Base-by-base conservation (phyloP, 2,113 vertebrate species). In the Brachyistius frenatus region DNA sequence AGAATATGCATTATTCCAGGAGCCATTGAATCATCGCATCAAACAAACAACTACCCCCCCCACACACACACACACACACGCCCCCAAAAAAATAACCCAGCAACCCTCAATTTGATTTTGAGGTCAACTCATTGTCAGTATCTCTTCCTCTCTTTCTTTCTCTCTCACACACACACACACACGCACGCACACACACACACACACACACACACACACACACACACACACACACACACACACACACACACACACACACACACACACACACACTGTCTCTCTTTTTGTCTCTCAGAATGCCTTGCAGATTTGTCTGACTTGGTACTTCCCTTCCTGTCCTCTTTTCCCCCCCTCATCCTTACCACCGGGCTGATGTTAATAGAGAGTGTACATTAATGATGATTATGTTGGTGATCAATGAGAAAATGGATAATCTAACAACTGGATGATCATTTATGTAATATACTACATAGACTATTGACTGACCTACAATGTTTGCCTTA, bases 1-100 rank as follows among this genome's bases (percentile, higher is more conserved):
- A 92, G 85, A 92, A 92, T 95, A 95, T 95, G 95, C 95, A 95
- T 95, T 94, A 91, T 91, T 92, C 93, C 91, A 93, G 93, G 95
- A 95, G 93, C 94, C 95, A 95, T 94, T 84, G 81, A 92, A 87
- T 89, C 94, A 94, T 93, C 77, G 67, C 91, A 92, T 92, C 81
- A 73, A 83, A 90, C 89, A 78, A 66, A 66, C 64, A 5, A 62
- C 69, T 66, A n/a, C n/a, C 61, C 31, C 56, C 2, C n/a, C 1
- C 10, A 7, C 63, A 5, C 54, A 35, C 33, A n/a, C 52, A 16
- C 32, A 23, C 23, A 23, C 23, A 23, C 23, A 23, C 1, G 23
- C 23, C 23, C 16, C 47, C 15, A 8, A 32, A 39, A 32, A 23
- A 23, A 23, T 23, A 23, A 39, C 66, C 55, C 66, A 9, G 36